Conservation (phyloP, 2,888 invertebrate genomes). For the Pyrochroa serraticornis region DNA sequence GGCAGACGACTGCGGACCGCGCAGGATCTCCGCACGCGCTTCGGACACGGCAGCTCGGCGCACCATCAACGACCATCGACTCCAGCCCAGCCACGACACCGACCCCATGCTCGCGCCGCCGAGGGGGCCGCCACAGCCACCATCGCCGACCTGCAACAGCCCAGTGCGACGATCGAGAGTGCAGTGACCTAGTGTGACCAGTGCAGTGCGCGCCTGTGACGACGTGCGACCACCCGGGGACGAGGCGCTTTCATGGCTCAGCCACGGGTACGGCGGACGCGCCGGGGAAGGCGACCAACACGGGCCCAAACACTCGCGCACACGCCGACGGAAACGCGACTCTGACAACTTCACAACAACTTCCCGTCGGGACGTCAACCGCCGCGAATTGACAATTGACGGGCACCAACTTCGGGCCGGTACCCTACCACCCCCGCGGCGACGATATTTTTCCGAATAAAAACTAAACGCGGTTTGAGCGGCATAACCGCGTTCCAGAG, state of each 20-base stretch:
- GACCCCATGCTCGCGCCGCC: conserved; percentile 37
- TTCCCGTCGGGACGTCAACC: too few relatives aligned
- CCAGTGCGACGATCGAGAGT: conserved; percentile 41
- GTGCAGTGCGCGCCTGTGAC: conserved; percentile 37
- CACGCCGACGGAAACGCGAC: conserved; percentile 34
- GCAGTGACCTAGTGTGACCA: conserved; percentile 41
- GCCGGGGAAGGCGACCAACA: conserved; percentile 42
- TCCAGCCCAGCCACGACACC: conserved; percentile 37
- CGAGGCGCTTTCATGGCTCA: conserved; percentile 83
- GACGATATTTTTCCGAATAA: too few relatives aligned
- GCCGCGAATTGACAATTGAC: too few relatives aligned
- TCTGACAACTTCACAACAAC: not conserved
- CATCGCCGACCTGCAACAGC: conserved; percentile 37
- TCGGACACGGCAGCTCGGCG: conserved; percentile 48
- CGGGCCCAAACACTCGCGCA: conserved; percentile 36
- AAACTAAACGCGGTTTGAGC: too few relatives aligned
- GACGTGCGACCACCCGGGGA: conserved; percentile 60
- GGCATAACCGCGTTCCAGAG: too few relatives aligned
- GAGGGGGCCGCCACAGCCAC: conserved; percentile 38
- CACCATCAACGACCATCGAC: conserved; percentile 42
- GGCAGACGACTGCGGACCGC: conserved; percentile 70
- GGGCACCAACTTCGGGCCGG: too few relatives aligned
- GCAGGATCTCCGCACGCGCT: conserved; percentile 64
- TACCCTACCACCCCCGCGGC: too few relatives aligned
- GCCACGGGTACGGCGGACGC: conserved; percentile 76